Percentiles rank a stretch among this genome's conserved stretches.
phyloP scores from a whole-genome alignment of 2,113 vertebrate species.

The Pavo muticus region DNA sequence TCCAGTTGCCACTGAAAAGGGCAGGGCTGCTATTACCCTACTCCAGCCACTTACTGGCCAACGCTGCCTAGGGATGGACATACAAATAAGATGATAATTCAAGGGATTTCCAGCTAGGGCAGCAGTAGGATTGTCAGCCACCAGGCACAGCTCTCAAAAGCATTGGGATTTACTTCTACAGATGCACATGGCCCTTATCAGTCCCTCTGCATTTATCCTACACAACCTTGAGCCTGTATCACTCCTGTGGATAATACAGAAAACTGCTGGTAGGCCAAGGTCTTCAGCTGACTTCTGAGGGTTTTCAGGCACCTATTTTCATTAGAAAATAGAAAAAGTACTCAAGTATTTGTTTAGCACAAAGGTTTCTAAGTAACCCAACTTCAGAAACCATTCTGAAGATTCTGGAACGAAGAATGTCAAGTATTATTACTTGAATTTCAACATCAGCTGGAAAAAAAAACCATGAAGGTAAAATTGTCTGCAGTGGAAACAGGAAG shows the following conservation, averaged over 20 bases:
- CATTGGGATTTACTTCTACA: background rate
- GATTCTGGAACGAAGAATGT: background rate
- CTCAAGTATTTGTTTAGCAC: background rate
- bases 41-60: background rate
- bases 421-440: background rate
- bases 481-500: background rate
- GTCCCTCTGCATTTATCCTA: background rate
- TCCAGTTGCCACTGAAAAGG: background rate
- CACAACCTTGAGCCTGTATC: background rate
- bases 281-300: slow-evolving; percentile 29
- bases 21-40: background rate
- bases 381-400: background rate
- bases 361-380: slow-evolving; percentile 16
- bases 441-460: background rate
- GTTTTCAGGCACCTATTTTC: slow-evolving; percentile 16
- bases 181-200: background rate
- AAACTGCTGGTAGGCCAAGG: background rate
- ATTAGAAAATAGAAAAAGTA: slow-evolving; percentile 17
- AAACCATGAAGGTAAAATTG: background rate
- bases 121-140: background rate
- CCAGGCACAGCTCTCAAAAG: background rate
- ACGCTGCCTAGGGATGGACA: accelerated
- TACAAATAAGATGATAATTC: background rate
- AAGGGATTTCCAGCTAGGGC: background rate
- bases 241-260: background rate